Base-by-base conservation (phyloP, 2,113 vertebrate species). In the Rhinichthys klamathensis region DNA sequence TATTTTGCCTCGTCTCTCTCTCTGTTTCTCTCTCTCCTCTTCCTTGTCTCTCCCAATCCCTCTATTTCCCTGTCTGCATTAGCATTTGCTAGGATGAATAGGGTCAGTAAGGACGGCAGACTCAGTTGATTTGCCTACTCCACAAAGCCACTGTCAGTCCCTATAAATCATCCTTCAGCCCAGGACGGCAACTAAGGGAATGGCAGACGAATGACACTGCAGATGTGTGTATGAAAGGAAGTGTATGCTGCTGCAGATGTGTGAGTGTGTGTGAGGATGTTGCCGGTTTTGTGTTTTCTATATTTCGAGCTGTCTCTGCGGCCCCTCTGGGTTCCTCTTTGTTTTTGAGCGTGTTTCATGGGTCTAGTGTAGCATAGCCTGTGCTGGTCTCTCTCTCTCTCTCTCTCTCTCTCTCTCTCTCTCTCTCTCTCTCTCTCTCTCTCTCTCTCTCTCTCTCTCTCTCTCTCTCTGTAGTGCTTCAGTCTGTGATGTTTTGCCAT, bases 81-180 rank as follows among this genome's bases (percentile, higher is more conserved):
- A 85, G n/a, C 4, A 27, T 70, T 72, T 79, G 63, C 49, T 78
- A 67, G 77, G 73, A 79, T 63, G 76, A 79, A 61, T 54, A 60
- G 88, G 91, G 89, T 87, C 92, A 86, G 88, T 25, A 38, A 90
- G 85, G 91, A 91, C 86, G 87, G 79, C 84, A 80, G 86, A 84
- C 85, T 77, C 88, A 83, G 85, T 69, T 58, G 83, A 88, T 90
- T 88, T 89, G 88, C 85, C 89, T 91, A 89, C 89, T 85, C 3
- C 90, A 91, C 82, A 88, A 90, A 92, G 89, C 91, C 58, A 82
- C 90, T 94, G 93, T 94, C 93, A 93, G 90, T 90, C 90, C 61
- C 72, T 82, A 94, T 94, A 91, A 84, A 91, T 93, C 92, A 91
- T 86, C 65, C 83, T 63, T 78, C 72, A 79, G 91, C 88, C 38